These are phyloP conservation scores for Leguminivora glycinivorella DNA, from an alignment of 1,140 invertebrate species.

Conservation along the genomic window DNA sequence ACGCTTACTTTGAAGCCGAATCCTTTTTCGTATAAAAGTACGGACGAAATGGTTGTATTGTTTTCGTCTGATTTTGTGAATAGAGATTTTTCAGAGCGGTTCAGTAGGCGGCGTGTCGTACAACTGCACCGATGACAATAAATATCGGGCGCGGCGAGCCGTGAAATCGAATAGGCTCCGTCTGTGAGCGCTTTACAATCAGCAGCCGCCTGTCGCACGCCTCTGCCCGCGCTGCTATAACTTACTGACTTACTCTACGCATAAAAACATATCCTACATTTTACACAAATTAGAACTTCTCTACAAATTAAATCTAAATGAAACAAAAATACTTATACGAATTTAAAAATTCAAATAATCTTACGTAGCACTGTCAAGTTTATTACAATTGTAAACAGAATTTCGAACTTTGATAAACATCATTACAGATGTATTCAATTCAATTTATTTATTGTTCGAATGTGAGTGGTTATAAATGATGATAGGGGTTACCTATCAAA, in stretches of 20 bases:
- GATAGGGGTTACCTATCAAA: too few species aligned
- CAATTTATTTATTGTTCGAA: too few species aligned
- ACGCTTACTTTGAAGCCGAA: conserved; percentile 29
- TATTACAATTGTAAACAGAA: too few species aligned
- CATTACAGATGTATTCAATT: too few species aligned
- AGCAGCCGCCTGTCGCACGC: conserved; percentile 71
- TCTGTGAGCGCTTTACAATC: conserved; percentile 77
- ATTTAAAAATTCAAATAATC: too few species aligned
- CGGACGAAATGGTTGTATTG: conserved; percentile 57
- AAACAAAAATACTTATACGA: neutral
- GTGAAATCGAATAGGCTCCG: conserved; percentile 78
- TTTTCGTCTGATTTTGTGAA: conserved; percentile 70
- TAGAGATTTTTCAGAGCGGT: conserved; percentile 74
- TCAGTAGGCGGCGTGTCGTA: conserved; percentile 75
- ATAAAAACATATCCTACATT: conserved; percentile 58
- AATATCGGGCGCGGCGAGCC: conserved; percentile 75
- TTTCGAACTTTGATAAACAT: too few species aligned
- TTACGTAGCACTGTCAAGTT: too few species aligned
- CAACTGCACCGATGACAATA: conserved; percentile 78
- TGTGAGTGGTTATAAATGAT: too few species aligned
- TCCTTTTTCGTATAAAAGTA: conserved; percentile 51
- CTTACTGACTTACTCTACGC: conserved; percentile 62
- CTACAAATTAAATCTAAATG: neutral
- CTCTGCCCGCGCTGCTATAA: conserved; percentile 56
- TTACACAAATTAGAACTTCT: neutral